These are phyloP conservation scores for Eupithecia exiguata DNA, from an alignment of 2,888 invertebrate genomes.

Conservation along the genomic window DNA sequence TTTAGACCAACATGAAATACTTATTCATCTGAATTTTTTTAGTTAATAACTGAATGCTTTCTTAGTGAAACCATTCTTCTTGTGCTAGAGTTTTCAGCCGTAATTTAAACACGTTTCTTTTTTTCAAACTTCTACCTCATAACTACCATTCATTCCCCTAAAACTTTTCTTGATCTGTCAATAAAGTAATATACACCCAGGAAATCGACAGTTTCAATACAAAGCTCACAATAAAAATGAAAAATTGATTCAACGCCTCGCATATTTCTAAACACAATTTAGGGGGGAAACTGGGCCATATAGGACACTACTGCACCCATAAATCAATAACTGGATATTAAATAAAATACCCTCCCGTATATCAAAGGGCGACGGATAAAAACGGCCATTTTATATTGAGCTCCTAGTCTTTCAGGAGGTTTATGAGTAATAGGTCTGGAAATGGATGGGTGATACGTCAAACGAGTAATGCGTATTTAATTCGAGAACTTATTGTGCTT, in stretches of 20 bases:
- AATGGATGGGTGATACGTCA: slow-evolving; percentile 60
- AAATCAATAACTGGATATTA: slow-evolving; percentile 80
- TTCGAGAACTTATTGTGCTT: slow-evolving; percentile 71
- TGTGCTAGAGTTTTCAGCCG: not conserved
- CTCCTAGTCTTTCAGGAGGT: slow-evolving; percentile 41
- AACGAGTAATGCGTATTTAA: slow-evolving; percentile 71
- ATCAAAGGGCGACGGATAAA: slow-evolving; percentile 69
- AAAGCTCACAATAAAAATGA: slow-evolving; percentile 51
- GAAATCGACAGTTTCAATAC: slow-evolving; percentile 19
- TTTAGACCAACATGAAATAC: not conserved
- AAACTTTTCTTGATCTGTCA: not conserved
- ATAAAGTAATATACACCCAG: slow-evolving; percentile 12
- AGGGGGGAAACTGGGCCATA: slow-evolving; percentile 55
- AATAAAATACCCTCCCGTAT: slow-evolving; percentile 76
- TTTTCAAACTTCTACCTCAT: not conserved
- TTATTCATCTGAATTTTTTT: not conserved
- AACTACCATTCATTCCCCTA: not conserved
- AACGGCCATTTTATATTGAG: slow-evolving; percentile 59
- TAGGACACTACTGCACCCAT: slow-evolving; percentile 62
- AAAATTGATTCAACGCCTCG: slow-evolving; percentile 56
- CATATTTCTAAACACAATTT: slow-evolving; percentile 66
- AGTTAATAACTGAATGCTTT: not conserved
- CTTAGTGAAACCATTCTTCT: not conserved
- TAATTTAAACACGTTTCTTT: not conserved
- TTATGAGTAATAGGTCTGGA: slow-evolving; percentile 47